Base-by-base conservation (phyloP, 1,140 invertebrate species). In the Diploscapter pachys region DNA sequence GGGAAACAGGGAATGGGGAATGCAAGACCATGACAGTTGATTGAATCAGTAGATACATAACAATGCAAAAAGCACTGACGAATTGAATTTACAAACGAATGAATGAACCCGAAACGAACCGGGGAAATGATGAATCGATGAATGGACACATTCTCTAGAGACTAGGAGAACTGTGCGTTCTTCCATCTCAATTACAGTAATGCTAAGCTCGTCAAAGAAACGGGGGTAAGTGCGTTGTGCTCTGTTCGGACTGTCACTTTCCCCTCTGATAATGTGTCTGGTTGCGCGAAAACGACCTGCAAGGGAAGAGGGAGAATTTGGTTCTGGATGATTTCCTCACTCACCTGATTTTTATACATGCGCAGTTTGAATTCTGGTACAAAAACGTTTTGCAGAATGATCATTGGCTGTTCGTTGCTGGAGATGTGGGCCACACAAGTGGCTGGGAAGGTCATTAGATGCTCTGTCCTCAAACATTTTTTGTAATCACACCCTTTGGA, bases 321-420 rank as follows among this genome's bases (percentile, higher is more conserved):
- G 31, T 59, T 11, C 9, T 11, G 9, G 9, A 11, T 59, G 31
- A 59, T 68, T 31, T 31, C 31, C 31, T 31, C 31, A 53, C 69
- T 66, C 55, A 78, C 79, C 72, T 80, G 79, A 75, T 80, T 78
- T 49, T 78, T 70, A 52, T 81, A 80, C n/a, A 80, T 62, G 56
- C 79, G 71, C 55, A 81, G 54, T 51, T 75, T 75, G 5, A 50
- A 57, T 50, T 81, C 79, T n/a, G 73, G 62, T 31, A 79, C 67
- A 52, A 72, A 51, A 57, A 81, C 75, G 71, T 84, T 85, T 67
- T 85, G 83, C 52, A 77, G 66, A 59, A 85, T 61, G 65, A 73
- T 63, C 84, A 85, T 85, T 49, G 84, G 81, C 53, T 81, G 80
- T 75, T 85, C 83, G 5, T 75, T 75, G n/a, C 76, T 52, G n/a